A percentile compares a stretch with the other conserved stretches of the same genome.
Evolutionary conservation across 2,797 vertebrate species (phyloP).

Genomic region (Lepidocolaptes lacrymiger): DNA sequence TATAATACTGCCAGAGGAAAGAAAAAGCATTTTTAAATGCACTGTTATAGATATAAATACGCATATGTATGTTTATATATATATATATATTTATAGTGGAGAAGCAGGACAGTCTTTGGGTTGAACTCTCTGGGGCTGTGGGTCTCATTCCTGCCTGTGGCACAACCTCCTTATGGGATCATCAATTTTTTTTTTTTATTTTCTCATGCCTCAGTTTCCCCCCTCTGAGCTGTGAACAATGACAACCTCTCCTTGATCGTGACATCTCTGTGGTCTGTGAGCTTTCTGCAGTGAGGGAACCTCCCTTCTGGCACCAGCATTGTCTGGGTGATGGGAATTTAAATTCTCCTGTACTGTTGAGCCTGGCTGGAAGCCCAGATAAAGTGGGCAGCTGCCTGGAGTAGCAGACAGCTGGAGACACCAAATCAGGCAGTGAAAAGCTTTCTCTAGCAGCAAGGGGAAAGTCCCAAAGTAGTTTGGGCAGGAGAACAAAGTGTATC

Average conservation of each 20-base stretch:
- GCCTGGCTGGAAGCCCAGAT: not conserved
- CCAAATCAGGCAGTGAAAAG: not conserved
- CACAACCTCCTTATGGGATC: not conserved
- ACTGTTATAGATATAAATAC: not conserved
- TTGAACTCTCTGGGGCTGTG: not conserved
- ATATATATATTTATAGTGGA: not conserved
- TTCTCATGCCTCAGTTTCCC: not conserved
- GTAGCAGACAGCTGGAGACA: not conserved
- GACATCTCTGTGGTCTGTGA: not conserved
- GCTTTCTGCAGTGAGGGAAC: not conserved
- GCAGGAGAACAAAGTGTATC: not conserved
- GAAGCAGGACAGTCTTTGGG: not conserved
- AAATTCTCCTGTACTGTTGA: not conserved
- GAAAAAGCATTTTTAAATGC: not conserved
- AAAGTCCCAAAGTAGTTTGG: not conserved
- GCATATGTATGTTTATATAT: accelerated
- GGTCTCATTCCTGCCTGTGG: not conserved
- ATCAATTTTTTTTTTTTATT: not conserved
- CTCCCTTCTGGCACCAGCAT: not conserved
- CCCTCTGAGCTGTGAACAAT: not conserved
- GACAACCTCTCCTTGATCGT: not conserved
- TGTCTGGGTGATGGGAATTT: not conserved
- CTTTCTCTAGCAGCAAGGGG: not conserved
- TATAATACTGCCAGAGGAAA: not conserved
- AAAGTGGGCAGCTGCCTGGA: not conserved